Evolutionary conservation across 2,113 vertebrate genomes (phyloP), one percentile per base, ranked within the genome.

Genomic region (Forbesichthys agassizii): DNA sequence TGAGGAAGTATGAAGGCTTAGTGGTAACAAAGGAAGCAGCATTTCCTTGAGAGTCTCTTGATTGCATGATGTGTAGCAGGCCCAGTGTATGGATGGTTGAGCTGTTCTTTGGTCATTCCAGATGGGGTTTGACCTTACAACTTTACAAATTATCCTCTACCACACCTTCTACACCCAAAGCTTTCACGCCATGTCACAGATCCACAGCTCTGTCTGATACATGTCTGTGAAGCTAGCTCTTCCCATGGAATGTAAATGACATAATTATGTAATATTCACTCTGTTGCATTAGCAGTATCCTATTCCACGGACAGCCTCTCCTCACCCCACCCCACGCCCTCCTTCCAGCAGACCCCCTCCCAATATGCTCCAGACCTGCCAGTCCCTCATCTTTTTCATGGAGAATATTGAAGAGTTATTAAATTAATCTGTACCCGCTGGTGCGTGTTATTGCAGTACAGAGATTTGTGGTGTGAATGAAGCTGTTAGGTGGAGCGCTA

Each of bases 371-470:
- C 48, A 74, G 83, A 86, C 87, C 78, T 64, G 33, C 57, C 78
- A 79, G 80, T 89, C 73, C 73, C 80, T 74, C 64, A 80, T 83
- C 77, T 85, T 88, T 86, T 90, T 91, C 83, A 83, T 69, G 18
- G 85, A 91, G 91, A 93, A 92, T 93, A 93, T 93, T 92, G 92
- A 93, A 90, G 86, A 92, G 90, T 93, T 93, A 93, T 93, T 93
- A 91, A 93, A 93, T 92, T 91, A 93, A 92, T 92, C 89, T 92
- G 84, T 91, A 91, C 90, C 91, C 84, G 82, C 88, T 90, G 90
- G 89, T 67, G 91, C 93, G 86, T 93, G 92, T 93, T 93, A 93
- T 94, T 94, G 89, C 90, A 86, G 82, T 82, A 88, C 90, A 91
- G 90, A 92, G 92, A 91, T 93, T 91, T 94, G 91, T 84, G 64